Conservation (phyloP, 2,797 vertebrate species). For the Gallinago stenura region DNA sequence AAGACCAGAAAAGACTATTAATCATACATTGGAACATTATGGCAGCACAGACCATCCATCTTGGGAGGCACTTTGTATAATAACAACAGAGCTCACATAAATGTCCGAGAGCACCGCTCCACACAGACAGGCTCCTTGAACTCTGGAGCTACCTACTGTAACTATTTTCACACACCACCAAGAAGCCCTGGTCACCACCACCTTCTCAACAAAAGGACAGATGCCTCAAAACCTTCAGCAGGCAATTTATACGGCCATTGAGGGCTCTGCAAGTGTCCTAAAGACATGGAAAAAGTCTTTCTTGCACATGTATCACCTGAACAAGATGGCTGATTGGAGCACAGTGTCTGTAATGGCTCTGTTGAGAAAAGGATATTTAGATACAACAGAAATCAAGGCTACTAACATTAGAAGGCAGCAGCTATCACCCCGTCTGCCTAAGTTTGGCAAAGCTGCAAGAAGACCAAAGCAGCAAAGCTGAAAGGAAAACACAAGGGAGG, state of each 20-base stretch:
- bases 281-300: background rate
- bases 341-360: background rate
- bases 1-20: slow-evolving; percentile 23
- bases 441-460: background rate
- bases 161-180: background rate
- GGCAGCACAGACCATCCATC: background rate
- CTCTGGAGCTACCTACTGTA: background rate
- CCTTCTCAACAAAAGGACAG: background rate
- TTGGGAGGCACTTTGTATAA: background rate
- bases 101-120: background rate
- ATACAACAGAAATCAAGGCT: background rate
- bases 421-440: background rate
- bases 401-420: background rate
- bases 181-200: background rate
- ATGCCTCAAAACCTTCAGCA: background rate
- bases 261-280: background rate
- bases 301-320: background rate
- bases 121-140: background rate
- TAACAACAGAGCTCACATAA: background rate
- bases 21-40: background rate
- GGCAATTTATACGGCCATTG: background rate
- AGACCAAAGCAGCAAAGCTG: background rate
- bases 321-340: background rate
- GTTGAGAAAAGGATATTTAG: background rate
- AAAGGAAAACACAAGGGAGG: background rate